A percentile compares a stretch with the other conserved stretches of the same genome.
These are phyloP conservation scores for Myopa testacea DNA, from an alignment of 2,888 invertebrate species.

Conservation along the genomic window DNA sequence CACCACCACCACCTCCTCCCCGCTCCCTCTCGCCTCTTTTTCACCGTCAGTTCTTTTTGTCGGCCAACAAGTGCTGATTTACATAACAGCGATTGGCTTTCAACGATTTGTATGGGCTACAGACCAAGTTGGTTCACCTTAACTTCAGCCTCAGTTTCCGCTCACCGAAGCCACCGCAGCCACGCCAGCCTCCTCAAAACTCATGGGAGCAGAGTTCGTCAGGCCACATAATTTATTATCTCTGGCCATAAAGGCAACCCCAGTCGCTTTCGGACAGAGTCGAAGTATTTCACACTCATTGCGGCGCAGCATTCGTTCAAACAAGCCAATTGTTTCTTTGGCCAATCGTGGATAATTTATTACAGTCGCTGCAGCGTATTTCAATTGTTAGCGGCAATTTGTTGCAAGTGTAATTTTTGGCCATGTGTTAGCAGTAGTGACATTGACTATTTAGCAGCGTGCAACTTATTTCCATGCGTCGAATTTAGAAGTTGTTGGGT, in stretches of 20 bases:
- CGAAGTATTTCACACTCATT: background rate
- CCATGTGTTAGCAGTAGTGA: conserved; percentile 8
- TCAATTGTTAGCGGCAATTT: conserved; percentile 27
- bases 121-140: no score
- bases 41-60: background rate
- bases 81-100: conserved; percentile 35
- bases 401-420: conserved; percentile 20
- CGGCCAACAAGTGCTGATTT: conserved; percentile 25
- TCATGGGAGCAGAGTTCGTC: conserved; percentile 14
- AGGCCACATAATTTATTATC: conserved; percentile 35
- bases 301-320: background rate
- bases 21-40: background rate
- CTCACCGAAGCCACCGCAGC: background rate
- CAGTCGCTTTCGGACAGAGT: background rate
- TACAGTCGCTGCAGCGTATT: conserved; percentile 5
- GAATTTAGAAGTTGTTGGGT: background rate
- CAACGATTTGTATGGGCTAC: conserved; percentile 14
- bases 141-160: no score
- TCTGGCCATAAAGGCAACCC: background rate
- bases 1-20: background rate
- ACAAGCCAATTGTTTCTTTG: background rate
- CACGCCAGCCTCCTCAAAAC: background rate
- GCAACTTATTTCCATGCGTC: background rate
- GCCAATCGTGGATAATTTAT: conserved; percentile 16
- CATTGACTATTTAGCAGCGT: conserved; percentile 7